Evolutionary conservation across 2,113 vertebrate species (phyloP), one percentile per base, ranked within the genome.

Genomic region (Rhinoptilus africanus): DNA sequence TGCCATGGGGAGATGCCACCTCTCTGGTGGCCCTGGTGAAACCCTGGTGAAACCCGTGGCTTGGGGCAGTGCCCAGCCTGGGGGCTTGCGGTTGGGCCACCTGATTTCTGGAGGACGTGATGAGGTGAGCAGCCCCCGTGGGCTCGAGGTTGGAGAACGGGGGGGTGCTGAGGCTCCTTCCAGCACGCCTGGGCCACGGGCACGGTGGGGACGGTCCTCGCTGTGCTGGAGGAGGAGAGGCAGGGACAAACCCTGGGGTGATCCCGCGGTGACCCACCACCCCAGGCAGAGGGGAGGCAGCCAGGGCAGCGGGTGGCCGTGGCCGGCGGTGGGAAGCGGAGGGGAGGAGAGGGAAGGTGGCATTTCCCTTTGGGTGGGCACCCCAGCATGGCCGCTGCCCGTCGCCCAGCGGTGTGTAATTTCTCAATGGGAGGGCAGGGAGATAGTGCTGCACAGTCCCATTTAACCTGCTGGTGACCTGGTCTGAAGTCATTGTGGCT

Each of bases 401-500:
- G 43, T 88, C 85, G 35, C 48, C 4, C 69, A 45, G 84, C 6
- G 0, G 74, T 82, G 81, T 93, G 89, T 80, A 88, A 95, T 97
- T 97, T 94, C 96, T 97, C 92, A 93, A 92, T 90, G 96, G 94
- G 93, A 95, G 75, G 85, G 89, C 89, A 94, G 78, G 71, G 66
- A 89, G 93, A 89, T 96, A 78, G 89, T 95, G 84, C 91, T 83
- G 88, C 88, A 51, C 59, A 15, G 94, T 96, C 95, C 91, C 93
- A 92, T 97, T 96, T 97, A 96, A 97, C 97, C 97, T 95, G 92
- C 92, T 94, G 75, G 30, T 97, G 97, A 97, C 96, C 97, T 97
- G 96, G 93, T 91, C 97, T 95, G 50, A 96, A 97, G 96, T 97
- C 97, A 94, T 75, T 91, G 89, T 90, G 96, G 96, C 96, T 97